Evolutionary conservation across 64 coral and sea anemone species (phyloP).

Genomic region (Stichodactyla mertensii): DNA sequence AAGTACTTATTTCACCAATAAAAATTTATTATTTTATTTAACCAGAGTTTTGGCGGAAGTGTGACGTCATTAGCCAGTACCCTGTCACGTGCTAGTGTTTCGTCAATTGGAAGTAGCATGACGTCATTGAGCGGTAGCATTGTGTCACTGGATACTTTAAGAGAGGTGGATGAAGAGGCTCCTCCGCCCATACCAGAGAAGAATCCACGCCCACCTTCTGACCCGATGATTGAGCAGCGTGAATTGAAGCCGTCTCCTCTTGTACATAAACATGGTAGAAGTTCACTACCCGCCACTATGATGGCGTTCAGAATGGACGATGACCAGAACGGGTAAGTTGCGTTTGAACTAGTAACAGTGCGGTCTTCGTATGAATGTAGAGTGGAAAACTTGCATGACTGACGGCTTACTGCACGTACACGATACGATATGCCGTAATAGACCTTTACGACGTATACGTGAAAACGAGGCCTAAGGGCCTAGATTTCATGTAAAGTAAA

Average conservation of each 20-base stretch:
- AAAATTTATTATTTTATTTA: neutral
- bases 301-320: neutral
- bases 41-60: neutral
- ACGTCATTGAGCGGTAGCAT: constrained; percentile 48
- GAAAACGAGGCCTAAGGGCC: too few relatives aligned
- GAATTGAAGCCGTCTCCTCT: constrained; percentile 9
- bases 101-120: constrained; percentile 25
- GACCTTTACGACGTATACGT: too few relatives aligned
- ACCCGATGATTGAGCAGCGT: constrained; percentile 39
- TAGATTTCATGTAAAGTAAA: too few relatives aligned
- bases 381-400: too few relatives aligned
- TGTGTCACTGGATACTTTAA: constrained; percentile 54
- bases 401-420: too few relatives aligned
- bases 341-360: too few relatives aligned
- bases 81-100: constrained; percentile 6
- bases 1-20: neutral
- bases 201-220: constrained; percentile 44
- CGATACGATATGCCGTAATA: too few relatives aligned
- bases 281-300: constrained; percentile 5
- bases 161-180: constrained; percentile 54
- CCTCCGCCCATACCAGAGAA: constrained; percentile 54
- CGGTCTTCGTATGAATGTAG: too few relatives aligned
- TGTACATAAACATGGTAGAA: neutral
- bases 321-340: neutral
- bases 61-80: constrained; percentile 6